These are phyloP conservation scores for Hydractinia symbiolongicarpus DNA, from an alignment of 30 jellyfish, hydroid and myxozoan genomes.

Conservation along the genomic window DNA sequence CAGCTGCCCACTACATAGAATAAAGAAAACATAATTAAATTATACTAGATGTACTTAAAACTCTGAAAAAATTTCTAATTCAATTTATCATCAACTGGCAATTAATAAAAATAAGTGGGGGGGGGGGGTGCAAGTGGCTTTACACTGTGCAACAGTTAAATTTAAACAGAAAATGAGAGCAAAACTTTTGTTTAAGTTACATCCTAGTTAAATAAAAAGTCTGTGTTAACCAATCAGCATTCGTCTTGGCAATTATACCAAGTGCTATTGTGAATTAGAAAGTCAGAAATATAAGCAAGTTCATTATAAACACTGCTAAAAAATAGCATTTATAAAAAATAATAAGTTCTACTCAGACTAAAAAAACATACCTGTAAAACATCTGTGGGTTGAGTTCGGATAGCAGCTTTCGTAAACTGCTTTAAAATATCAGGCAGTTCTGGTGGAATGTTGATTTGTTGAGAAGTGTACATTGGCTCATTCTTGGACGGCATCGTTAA, in stretches of 20 bases:
- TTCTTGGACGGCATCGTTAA: slow-evolving; percentile 21
- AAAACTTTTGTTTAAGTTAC: too few relatives aligned
- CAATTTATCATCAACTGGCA: neutral
- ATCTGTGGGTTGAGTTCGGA: slow-evolving; percentile 89
- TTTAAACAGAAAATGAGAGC: too few relatives aligned
- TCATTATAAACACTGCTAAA: too few relatives aligned
- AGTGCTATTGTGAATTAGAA: too few relatives aligned
- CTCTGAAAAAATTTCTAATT: neutral
- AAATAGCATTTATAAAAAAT: too few relatives aligned
- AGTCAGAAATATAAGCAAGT: too few relatives aligned
- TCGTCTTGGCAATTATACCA: too few relatives aligned
- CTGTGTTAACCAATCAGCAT: too few relatives aligned
- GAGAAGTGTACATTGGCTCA: slow-evolving; percentile 95
- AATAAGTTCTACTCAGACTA: neutral
- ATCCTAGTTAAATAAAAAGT: too few relatives aligned
- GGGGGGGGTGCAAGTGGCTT: too few relatives aligned
- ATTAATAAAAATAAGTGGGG: too few relatives aligned
- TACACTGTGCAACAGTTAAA: too few relatives aligned
- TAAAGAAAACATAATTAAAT: neutral
- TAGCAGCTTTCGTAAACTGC: slow-evolving; percentile 96
- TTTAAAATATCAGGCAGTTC: slow-evolving; percentile 83
- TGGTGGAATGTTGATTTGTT: slow-evolving; percentile 91
- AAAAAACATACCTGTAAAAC: slow-evolving; percentile 45
- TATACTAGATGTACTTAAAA: neutral
- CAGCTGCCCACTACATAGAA: slow-evolving; percentile 39